Evolutionary conservation across 2,797 vertebrate species (phyloP), one percentile per base, ranked within the genome.

Genomic region (Hafferia zeledoni): DNA sequence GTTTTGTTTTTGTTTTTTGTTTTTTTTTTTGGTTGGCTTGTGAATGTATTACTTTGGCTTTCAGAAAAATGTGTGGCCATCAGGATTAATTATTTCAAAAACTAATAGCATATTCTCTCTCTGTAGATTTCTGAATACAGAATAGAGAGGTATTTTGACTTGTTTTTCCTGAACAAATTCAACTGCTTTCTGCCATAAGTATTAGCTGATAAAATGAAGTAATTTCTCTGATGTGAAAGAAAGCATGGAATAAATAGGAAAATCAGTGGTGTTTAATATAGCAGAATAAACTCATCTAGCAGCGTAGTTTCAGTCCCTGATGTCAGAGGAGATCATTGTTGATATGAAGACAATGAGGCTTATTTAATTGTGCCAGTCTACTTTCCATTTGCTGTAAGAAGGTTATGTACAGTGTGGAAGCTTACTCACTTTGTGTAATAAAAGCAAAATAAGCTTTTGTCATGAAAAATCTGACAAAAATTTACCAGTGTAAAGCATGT

Each of bases 11-110:
- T 13, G 19, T 44, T 13, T 17, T 3, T 19, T 13, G 37, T 39
- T 39, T 19, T 3, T 20, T 61, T 75, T 65, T 72, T 89, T 68
- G 33, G 6, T 64, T 49, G 47, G 52, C 17, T 67, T 1, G 4
- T 64, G 41, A 39, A 50, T 68, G 17, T 60, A 78, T 90, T 89
- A 57, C 27, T 77, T 78, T 61, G 47, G 9, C 24, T 89, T 90
- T 88, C 69, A 91, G 64, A 75, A 90, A 69, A 90, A 69, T 23
- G 3, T 50, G 47, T 86, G 43, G 11, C 20, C 17, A 81, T 68
- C 43, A 61, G 25, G 53, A 91, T 87, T 91, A 89, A 65, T 71
- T 78, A 86, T 72, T 94, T 94, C 47, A 94, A 68, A 60, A 64
- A 56, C 8, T 44, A 79, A 71, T 44, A 81, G 39, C 44, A 33